Evolutionary conservation across 2,113 vertebrate genomes (phyloP), one percentile per base, ranked within the genome.

Genomic region (Scomber scombrus): DNA sequence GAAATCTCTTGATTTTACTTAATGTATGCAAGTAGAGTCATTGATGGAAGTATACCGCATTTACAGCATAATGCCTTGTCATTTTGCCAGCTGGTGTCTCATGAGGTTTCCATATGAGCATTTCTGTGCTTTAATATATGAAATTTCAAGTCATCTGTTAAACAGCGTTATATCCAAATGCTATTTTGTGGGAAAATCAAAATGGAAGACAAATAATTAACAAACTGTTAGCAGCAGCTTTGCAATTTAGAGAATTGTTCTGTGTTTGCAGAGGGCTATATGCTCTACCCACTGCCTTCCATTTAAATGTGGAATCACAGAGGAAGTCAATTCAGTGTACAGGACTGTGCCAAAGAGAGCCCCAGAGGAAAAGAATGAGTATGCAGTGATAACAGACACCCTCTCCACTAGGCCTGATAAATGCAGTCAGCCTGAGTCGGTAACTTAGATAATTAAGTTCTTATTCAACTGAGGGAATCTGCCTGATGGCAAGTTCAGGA

Each of bases 401-500:
- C 71, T 85, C 76, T 85, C 78, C 75, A 55, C 77, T 69, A 88
- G 15, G 58, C 71, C 83, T 87, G 85, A 91, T 86, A 85, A 89
- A 85, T 78, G 75, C 58, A 82, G 82, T 68, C 71, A 29, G 71
- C 63, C 85, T 66, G 67, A 81, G 58, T 87, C 73, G 80, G 81
- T 78, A 81, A 79, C 73, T 81, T 50, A 68, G 70, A 89, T 91
- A 89, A 90, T 91, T 86, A 91, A 78, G 85, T 78, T 63, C 76
- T 81, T 50, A 75, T 71, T 88, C 69, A 78, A 62, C 62, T 47
- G 26, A 77, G 79, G 29, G 67, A 85, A 81, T 67, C 46, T 84
- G 84, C 56, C 87, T 70, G 6, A 15, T 56, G 75, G 87, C 78
- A 3, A 57, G 75, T 81, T 89, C 61, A 68, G 54, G 43, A 46